Evolutionary conservation across 2,888 invertebrate species (phyloP).

Genomic region (Eupithecia tripunctaria): DNA sequence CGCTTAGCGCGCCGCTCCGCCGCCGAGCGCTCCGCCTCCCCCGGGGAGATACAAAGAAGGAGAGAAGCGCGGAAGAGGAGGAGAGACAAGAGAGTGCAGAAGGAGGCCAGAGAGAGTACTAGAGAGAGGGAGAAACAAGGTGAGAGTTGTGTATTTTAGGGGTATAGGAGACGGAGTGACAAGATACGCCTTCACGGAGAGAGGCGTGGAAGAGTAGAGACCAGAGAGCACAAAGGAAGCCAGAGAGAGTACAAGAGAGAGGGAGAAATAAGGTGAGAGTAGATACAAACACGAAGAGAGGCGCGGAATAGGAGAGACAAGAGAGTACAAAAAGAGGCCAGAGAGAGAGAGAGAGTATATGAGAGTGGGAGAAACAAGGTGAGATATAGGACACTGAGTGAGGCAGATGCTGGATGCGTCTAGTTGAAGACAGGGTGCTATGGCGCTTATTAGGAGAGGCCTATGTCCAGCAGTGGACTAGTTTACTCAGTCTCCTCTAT

Average conservation of each 20-base stretch:
- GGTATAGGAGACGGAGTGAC: no score
- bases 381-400: not conserved
- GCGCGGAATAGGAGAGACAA: conserved; percentile 57
- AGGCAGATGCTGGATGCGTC: no score
- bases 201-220: conserved; percentile 60
- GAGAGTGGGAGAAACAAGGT: conserved; percentile 57
- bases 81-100: conserved; percentile 58
- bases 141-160: not conserved
- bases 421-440: no score
- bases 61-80: conserved; percentile 61
- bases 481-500: no score
- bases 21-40: conserved; percentile 68
- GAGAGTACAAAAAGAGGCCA: conserved; percentile 55
- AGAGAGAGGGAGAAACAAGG: conserved; percentile 58
- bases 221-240: conserved; percentile 54
- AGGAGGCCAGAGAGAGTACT: conserved; percentile 55
- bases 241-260: conserved; percentile 61
- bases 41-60: conserved; percentile 62
- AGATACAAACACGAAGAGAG: conserved; percentile 62
- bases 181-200: conserved; percentile 42
- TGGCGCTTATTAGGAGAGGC: no score
- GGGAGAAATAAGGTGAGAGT: conserved; percentile 49
- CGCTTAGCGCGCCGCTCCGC: conserved; percentile 87
- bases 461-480: no score
- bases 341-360: conserved; percentile 63